A percentile compares a stretch with the other conserved stretches of the same genome.
Evolutionary conservation across 2,888 invertebrate species (phyloP).

Genomic region (Lasioglossum malachurum): DNA sequence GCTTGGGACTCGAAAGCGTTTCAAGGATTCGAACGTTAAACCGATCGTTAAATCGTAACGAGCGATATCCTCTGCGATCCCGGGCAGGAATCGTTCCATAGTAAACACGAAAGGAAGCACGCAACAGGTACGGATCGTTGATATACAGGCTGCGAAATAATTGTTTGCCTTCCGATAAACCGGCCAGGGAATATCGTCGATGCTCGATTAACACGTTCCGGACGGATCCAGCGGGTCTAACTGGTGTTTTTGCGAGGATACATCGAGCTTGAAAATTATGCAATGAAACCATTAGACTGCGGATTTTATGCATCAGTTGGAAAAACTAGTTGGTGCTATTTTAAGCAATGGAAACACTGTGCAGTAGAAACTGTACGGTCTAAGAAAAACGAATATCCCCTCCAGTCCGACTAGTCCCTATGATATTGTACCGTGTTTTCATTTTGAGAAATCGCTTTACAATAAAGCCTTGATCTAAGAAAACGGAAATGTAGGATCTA

Average conservation of each 20-base stretch:
- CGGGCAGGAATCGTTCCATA: slow-evolving; percentile 36
- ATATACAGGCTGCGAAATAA: slow-evolving; percentile 13
- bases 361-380: too few relatives aligned
- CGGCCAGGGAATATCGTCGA: neutral
- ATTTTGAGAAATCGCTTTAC: too few relatives aligned
- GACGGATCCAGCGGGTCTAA: neutral
- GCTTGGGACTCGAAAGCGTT: slow-evolving; percentile 28
- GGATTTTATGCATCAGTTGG: neutral
- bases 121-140: slow-evolving; percentile 51
- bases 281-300: neutral
- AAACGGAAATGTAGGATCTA: too few relatives aligned
- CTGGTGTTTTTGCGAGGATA: neutral
- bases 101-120: slow-evolving; percentile 37
- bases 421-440: too few relatives aligned
- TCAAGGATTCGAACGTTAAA: slow-evolving; percentile 59
- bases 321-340: neutral
- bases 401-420: too few relatives aligned
- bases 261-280: neutral
- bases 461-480: too few relatives aligned
- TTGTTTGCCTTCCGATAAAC: neutral
- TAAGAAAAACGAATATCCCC: too few relatives aligned
- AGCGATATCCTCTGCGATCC: slow-evolving; percentile 44
- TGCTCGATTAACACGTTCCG: neutral
- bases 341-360: too few relatives aligned
- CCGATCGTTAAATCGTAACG: slow-evolving; percentile 34